Conservation (phyloP, 2,113 vertebrate species). For the Cnemophilus loriae region DNA sequence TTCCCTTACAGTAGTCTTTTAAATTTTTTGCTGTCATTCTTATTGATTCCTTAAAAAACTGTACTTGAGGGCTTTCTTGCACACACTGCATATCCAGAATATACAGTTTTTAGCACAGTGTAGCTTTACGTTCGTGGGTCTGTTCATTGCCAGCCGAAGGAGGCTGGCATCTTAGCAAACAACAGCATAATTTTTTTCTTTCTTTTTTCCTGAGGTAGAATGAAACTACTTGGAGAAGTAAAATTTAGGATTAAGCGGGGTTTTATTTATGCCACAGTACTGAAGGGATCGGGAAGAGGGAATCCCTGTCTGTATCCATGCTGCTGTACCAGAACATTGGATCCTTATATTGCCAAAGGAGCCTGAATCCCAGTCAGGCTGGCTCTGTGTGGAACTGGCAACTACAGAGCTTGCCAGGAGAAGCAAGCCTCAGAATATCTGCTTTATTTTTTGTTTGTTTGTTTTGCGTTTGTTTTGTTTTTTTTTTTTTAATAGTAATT, state of each 20-base stretch:
- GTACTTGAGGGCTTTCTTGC: background rate
- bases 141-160: background rate
- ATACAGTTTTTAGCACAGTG: background rate
- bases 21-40: background rate
- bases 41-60: background rate
- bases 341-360: background rate
- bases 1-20: background rate
- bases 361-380: background rate
- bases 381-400: background rate
- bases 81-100: background rate
- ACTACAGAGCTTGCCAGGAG: background rate
- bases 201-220: background rate
- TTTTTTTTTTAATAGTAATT: background rate
- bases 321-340: background rate
- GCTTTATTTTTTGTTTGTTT: background rate
- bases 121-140: background rate
- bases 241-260: rapidly evolving
- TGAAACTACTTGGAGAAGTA: background rate
- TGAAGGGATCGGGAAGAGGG: background rate
- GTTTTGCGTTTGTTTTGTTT: background rate
- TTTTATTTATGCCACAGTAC: background rate
- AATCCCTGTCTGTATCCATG: background rate
- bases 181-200: background rate
- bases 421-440: background rate
- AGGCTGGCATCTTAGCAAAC: background rate